phyloP scores from a whole-genome alignment of 2,888 invertebrate species.

The Lymantria dispar region DNA sequence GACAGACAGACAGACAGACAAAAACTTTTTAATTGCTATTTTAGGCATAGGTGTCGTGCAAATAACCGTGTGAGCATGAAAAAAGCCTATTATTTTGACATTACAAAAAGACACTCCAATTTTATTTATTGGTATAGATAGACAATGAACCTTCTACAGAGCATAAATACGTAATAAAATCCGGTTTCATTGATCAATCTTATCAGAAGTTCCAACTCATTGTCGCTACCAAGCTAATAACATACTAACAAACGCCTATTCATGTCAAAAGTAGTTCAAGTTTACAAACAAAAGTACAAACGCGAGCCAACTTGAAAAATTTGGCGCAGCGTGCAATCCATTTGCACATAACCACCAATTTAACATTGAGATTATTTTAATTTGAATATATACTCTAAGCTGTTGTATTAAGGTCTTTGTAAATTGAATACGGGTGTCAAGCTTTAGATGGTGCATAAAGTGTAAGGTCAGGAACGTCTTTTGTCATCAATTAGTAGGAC shows the following conservation, averaged over 20 bases:
- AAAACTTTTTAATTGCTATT: too few relatives aligned
- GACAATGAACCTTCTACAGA: conserved; percentile 48
- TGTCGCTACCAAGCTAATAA: conserved; percentile 16
- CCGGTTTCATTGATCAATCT: conserved; percentile 12
- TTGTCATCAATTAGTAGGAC: conserved; percentile 52
- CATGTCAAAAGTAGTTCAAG: conserved; percentile 70
- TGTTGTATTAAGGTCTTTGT: conserved; percentile 14
- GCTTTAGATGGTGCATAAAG: conserved; percentile 14
- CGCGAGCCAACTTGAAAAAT: conserved; percentile 42
- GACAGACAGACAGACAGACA: too few relatives aligned
- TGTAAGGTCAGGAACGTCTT: conserved; percentile 53
- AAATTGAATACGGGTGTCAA: neutral
- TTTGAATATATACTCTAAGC: conserved; percentile 26
- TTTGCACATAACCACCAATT: conserved; percentile 38
- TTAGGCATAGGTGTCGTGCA: too few relatives aligned
- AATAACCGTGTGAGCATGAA: too few relatives aligned
- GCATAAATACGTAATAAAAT: conserved; percentile 40
- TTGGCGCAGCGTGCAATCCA: conserved; percentile 52
- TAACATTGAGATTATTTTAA: conserved; percentile 5
- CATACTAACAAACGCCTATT: conserved; percentile 55
- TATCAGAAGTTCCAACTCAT: conserved; percentile 5
- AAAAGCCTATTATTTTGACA: too few relatives aligned
- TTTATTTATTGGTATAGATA: too few relatives aligned
- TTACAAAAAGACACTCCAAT: too few relatives aligned
- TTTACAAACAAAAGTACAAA: conserved; percentile 62